These are phyloP conservation scores for Elanus axillaris DNA, from an alignment of 2,113 vertebrate genomes.

Conservation along the genomic window DNA sequence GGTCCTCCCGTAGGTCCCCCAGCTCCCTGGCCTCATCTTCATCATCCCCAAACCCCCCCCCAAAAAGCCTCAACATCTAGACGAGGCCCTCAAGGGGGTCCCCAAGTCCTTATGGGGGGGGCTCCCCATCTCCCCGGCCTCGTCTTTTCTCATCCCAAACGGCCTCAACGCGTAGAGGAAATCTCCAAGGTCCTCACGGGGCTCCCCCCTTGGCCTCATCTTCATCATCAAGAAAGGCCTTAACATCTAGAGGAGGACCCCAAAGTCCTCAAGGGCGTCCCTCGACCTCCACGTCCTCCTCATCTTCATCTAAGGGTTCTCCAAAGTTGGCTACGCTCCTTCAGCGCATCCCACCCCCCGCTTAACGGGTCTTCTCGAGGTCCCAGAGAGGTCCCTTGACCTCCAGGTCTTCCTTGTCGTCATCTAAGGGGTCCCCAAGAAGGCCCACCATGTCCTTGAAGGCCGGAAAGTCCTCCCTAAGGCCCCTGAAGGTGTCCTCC, in stretches of 20 bases:
- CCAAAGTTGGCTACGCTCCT: not conserved
- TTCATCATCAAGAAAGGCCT: not conserved
- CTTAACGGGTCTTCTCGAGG: accelerated
- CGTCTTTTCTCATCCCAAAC: not conserved
- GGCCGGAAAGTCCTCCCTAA: not conserved
- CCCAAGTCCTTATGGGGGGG: not conserved
- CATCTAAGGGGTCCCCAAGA: not conserved
- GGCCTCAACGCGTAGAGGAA: not conserved
- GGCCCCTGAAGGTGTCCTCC: not conserved
- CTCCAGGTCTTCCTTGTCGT: not conserved
- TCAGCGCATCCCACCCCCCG: accelerated
- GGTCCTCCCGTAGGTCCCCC: too few species aligned
- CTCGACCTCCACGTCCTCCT: not conserved
- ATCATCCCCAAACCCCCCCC: too few species aligned
- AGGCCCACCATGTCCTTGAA: not conserved
- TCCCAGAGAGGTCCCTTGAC: not conserved
- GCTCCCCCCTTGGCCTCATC: not conserved
- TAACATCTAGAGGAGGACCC: not conserved
- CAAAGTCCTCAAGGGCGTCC: not conserved
- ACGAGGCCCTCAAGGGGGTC: too few species aligned
- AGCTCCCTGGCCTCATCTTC: too few species aligned
- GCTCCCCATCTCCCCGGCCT: too few species aligned
- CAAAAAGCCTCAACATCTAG: not conserved
- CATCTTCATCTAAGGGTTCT: not conserved
- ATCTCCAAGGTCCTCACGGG: not conserved